Evolutionary conservation across 2,113 vertebrate species (phyloP).

Genomic region (Rhinoderma darwinii): DNA sequence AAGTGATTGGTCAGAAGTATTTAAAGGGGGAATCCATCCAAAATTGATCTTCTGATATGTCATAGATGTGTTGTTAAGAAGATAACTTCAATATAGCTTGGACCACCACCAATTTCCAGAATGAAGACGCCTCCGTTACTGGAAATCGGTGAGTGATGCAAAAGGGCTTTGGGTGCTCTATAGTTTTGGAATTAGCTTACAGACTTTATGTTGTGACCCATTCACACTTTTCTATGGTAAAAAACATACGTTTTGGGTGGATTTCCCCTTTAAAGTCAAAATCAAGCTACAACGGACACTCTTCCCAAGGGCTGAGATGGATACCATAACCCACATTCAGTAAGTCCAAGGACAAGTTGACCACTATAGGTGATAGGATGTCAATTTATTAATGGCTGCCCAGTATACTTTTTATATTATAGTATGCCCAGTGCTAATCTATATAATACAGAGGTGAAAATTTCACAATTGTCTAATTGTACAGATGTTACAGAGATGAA

Average conservation of each 20-base stretch:
- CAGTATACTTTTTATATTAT: neutral
- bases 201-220: too few species aligned
- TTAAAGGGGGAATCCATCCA: neutral
- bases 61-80: neutral
- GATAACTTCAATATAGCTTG: neutral
- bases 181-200: too few species aligned
- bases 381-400: neutral
- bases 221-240: too few species aligned
- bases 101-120: neutral
- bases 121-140: too few species aligned
- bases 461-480: neutral
- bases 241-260: too few species aligned
- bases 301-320: neutral
- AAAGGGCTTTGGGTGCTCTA: too few species aligned
- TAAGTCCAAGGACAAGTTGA: neutral
- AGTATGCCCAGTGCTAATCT: neutral
- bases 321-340: too few species aligned
- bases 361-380: neutral
- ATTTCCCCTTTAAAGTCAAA: too few species aligned
- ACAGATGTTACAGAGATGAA: neutral
- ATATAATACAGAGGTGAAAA: neutral
- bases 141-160: too few species aligned
- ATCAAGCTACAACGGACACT: neutral
- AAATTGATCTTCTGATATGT: neutral
- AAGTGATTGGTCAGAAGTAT: neutral